Evolutionary conservation across 2,888 invertebrate genomes (phyloP), one percentile per base, ranked within the genome.

Genomic region (Drosophila buzzatii): DNA sequence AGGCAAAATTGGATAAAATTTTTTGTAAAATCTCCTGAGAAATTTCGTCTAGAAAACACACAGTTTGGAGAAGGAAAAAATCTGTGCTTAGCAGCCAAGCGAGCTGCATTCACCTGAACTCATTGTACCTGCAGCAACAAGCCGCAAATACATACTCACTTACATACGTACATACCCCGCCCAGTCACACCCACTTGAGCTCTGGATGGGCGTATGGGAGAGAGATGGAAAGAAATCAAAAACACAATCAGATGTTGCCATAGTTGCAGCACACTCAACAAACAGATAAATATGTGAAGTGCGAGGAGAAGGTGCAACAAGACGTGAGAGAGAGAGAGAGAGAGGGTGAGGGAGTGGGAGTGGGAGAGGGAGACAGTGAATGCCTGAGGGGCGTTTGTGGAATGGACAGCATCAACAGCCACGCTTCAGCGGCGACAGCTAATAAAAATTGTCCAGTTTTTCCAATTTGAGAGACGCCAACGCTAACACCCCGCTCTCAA

Each of bases 381-480:
- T 52, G 23, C 57, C 57, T 44, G 18, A 52, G 51, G 37, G 51
- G 60, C 49, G 51, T 49, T 55, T 47, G 20, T 64, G 39, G 62
- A 63, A 47, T 67, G 60, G 64, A 68, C 53, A 64, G 68, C 59
- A 69, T 63, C 73, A 70, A 70, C 78, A 78, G 68, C 59, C 53
- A 70, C 56, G 78, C 78, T 78, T 42, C 52, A 60, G 60, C 56
- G 58, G 70, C 65, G 67, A 58, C 67, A 76, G 85, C 85, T 85
- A 85, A 85, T 85, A 85, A 84, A 86, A 84, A 70, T 86, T 81
- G 77, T 76, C 73, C 84, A 74, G 73, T 80, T 83, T 84, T 83
- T 83, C 74, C 86, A 70, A 81, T 81, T 79, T 77, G 64, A 70
- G 79, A 76, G 60, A 68, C 66, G 70, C 52, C 51, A 47, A 60